phyloP scores from a whole-genome alignment of 2,888 invertebrate genomes.

The Heliconius aoede region DNA sequence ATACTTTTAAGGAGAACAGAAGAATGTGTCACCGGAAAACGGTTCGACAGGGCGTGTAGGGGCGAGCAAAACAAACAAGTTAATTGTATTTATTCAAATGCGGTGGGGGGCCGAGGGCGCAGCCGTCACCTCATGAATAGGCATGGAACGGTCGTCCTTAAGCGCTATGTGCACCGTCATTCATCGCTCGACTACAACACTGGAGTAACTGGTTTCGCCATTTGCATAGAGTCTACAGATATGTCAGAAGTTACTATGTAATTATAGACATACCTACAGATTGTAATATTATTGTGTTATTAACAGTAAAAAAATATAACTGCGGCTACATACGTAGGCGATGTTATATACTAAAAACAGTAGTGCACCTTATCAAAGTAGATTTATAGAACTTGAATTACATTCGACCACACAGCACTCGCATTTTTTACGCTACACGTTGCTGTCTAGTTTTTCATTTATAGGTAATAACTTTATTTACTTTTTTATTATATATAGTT shows the following conservation, averaged over 20 bases:
- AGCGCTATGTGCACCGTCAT: slow-evolving; percentile 73
- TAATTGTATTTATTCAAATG: slow-evolving; percentile 84
- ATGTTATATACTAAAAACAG: not conserved
- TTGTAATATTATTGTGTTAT: not conserved
- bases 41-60: slow-evolving; percentile 65
- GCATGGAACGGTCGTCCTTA: slow-evolving; percentile 67
- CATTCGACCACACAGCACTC: not conserved
- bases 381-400: not conserved
- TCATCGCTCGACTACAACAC: slow-evolving; percentile 50
- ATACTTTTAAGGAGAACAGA: slow-evolving; percentile 39
- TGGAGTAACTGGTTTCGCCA: slow-evolving; percentile 47
- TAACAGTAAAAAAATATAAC: not conserved
- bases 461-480: too few species aligned
- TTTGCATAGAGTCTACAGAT: slow-evolving; percentile 21
- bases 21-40: slow-evolving; percentile 67
- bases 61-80: slow-evolving; percentile 82
- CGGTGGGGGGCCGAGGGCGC: slow-evolving; percentile 63
- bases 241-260: not conserved
- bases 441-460: too few species aligned
- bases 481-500: not conserved
- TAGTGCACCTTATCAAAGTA: not conserved
- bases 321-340: not conserved
- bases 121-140: slow-evolving; percentile 81
- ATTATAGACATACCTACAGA: too few species aligned
- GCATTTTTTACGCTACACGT: too few species aligned